Base-by-base conservation (phyloP, 2,888 invertebrate species). In the Lithophane leautieri region DNA sequence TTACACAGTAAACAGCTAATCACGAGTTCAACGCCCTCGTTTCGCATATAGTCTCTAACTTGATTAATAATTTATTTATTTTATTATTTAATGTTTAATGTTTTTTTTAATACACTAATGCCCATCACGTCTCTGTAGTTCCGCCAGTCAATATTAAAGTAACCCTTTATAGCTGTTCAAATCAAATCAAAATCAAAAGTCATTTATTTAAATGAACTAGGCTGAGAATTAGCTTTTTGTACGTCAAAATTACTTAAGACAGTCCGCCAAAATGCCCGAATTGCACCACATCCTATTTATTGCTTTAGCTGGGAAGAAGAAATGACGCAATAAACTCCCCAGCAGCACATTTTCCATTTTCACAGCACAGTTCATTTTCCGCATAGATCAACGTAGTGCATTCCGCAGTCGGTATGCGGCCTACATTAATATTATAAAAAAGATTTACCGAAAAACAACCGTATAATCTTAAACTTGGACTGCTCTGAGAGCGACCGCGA, bases 371-470 rank as follows among this genome's bases (percentile, higher is more conserved):
- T 44, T 12, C 0, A 14, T 60, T 72, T 44, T 47, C 25, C 56
- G 65, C n/a, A 47, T 28, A 50, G 22, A 40, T 42, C 14, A 42
- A 56, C 56, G 34, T 50, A 42, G 22, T 12, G 47, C 66, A 76
- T 84, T 73, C 84, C 72, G 14, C 40, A 16, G 40, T 58, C 19
- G 73, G 47, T 25, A 82, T 70, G 81, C 60, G 67, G 47, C 76
- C 84, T 52, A 84, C 66, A 60, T 78, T 34, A 34, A 4, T 34
- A 34, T 34, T 72, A 28, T 4, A 65, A 76, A 68, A 60, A 65
- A 73, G 70, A 76, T 84, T 84, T 81, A 54, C 63, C 70, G 71
- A 84, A 82, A 83, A 84, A 70, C 73, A 76, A 81, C 76, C 73
- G 70, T 81, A 44, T 50, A 58, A 56, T 67, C 42, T 50, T 19